Evolutionary conservation across 1,140 invertebrate species (phyloP).

Genomic region (Megalopta genalis): DNA sequence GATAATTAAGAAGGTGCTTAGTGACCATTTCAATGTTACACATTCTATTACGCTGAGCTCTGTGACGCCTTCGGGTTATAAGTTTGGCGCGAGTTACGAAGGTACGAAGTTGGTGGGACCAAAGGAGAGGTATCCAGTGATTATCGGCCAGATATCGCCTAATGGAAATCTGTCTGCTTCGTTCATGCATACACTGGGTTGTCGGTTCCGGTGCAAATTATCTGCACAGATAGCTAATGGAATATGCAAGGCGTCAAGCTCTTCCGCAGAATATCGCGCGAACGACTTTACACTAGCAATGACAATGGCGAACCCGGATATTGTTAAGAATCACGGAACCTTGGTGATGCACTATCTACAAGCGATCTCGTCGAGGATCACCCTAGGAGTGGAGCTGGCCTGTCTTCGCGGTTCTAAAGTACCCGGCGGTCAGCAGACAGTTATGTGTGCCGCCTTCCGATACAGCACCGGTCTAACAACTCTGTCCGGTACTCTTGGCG

Average conservation of each 20-base stretch:
- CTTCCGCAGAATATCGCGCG: constrained; percentile 85
- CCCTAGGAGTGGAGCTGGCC: constrained; percentile 87
- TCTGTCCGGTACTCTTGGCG: constrained; percentile 86
- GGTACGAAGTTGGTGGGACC: constrained; percentile 82
- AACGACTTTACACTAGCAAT: constrained; percentile 84
- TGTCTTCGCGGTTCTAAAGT: constrained; percentile 85
- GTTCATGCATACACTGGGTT: constrained; percentile 85
- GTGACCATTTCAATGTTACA: constrained; percentile 88
- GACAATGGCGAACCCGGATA: constrained; percentile 84
- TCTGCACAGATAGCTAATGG: constrained; percentile 85
- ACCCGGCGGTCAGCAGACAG: constrained; percentile 83
- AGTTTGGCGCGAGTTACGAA: constrained; percentile 90
- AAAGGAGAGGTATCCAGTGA: constrained; percentile 86
- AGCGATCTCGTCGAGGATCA: constrained; percentile 83
- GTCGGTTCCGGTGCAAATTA: constrained; percentile 83
- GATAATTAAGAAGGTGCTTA: constrained; percentile 86
- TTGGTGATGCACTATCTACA: constrained; percentile 87
- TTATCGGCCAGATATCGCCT: constrained; percentile 88
- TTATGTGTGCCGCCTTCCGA: constrained; percentile 84
- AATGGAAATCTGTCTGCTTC: constrained; percentile 89
- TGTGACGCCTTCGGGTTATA: constrained; percentile 85
- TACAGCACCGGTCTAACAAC: constrained; percentile 83
- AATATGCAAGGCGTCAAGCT: constrained; percentile 81
- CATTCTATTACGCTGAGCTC: constrained; percentile 85
- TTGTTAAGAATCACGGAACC: constrained; percentile 84